Evolutionary conservation across 92 coral and sea anemone genomes (phyloP).

Genomic region (Meandrina meandrites): DNA sequence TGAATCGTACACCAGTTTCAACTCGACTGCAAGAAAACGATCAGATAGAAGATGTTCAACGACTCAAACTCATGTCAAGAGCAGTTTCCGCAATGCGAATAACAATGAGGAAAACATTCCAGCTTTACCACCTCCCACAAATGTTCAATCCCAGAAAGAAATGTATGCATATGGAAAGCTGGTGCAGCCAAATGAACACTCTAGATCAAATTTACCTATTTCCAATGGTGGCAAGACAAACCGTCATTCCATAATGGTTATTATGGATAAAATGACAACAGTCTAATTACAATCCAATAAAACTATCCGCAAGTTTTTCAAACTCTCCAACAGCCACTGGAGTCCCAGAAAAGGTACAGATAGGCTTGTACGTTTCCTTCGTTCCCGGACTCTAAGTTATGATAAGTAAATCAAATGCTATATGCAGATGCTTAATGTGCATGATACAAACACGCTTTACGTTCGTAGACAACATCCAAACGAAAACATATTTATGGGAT

Average conservation of each 20-base stretch:
- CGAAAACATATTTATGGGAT: not conserved
- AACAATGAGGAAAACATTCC: not conserved
- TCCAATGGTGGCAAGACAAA: no score
- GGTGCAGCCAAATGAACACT: no score
- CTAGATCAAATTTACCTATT: no score
- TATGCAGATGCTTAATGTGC: not conserved
- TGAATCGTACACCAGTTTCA: constrained; percentile 42
- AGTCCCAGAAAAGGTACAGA: not conserved
- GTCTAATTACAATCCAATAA: not conserved
- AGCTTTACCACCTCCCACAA: no score
- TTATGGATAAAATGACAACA: constrained; percentile 25
- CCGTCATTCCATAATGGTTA: constrained; percentile 21
- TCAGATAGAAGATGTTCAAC: constrained; percentile 18
- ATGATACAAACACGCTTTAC: not conserved
- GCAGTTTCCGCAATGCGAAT: not conserved
- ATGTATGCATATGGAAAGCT: no score
- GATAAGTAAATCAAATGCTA: not conserved
- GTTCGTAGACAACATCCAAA: not conserved
- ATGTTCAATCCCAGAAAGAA: no score
- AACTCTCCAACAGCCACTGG: not conserved
- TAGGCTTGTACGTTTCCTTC: not conserved
- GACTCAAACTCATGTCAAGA: not conserved
- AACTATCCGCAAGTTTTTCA: not conserved
- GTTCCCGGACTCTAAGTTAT: not conserved
- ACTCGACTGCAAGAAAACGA: constrained; percentile 2